phyloP scores from a whole-genome alignment of 1,140 invertebrate genomes.

The Rhysida immarginata region DNA sequence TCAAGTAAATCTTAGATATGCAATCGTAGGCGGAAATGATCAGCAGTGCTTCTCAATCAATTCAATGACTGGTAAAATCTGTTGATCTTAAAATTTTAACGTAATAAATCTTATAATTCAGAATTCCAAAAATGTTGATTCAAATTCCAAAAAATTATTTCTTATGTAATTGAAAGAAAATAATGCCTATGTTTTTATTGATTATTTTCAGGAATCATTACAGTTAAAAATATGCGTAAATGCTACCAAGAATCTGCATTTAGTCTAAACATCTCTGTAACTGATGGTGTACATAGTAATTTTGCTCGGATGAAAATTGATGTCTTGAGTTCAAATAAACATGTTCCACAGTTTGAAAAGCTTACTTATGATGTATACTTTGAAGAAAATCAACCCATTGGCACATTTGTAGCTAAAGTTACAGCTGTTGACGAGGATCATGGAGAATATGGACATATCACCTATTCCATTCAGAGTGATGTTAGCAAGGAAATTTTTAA shows the following conservation, averaged over 20 bases:
- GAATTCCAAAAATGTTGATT: no score
- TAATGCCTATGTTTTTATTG: no score
- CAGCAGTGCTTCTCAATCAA: conserved; percentile 70
- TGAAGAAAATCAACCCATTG: conserved; percentile 31
- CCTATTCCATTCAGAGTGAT: conserved; percentile 66
- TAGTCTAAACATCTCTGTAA: conserved; percentile 71
- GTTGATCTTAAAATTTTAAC: no score
- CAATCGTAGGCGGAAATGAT: conserved; percentile 68
- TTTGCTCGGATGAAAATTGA: conserved; percentile 34
- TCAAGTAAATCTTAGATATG: conserved; percentile 53
- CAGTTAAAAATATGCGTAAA: conserved; percentile 46
- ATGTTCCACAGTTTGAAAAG: conserved; percentile 60
- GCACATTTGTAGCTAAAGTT: conserved; percentile 28
- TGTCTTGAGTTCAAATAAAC: conserved; percentile 59
- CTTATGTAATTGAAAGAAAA: no score
- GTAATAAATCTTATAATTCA: no score
- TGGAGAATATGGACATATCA: conserved; percentile 58
- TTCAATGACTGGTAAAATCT: no score
- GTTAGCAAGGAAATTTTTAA: conserved; percentile 56
- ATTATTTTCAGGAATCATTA: conserved; percentile 37
- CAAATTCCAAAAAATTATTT: no score
- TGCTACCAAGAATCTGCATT: conserved; percentile 44
- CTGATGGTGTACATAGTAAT: conserved; percentile 76
- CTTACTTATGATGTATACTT: conserved; percentile 46
- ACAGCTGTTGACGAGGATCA: conserved; percentile 65